Base-by-base conservation (phyloP, 2,888 invertebrate genomes). In the Erebia aethiops region DNA sequence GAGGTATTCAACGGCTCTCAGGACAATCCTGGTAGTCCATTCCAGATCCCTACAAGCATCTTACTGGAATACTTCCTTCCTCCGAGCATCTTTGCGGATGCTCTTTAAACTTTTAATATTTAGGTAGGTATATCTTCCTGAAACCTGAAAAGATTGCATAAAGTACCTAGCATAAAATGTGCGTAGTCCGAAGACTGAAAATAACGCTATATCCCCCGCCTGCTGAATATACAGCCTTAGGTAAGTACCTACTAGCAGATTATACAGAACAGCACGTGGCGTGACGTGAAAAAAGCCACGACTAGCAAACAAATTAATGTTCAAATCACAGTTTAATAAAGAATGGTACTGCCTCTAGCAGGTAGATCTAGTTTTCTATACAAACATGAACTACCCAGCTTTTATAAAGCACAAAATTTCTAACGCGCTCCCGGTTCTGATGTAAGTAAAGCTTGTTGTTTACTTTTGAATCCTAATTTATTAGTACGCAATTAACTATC, bases 161-260 rank as follows among this genome's bases (percentile, higher is more conserved):
- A 16, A 35, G 26, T 57, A n/a, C n/a, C n/a, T n/a, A 13, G 13
- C 9, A 60, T 60, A 60, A 60, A 60, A 60, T 60, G n/a, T 60
- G 41, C n/a, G 58, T 60, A 41, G 41, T 35, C 5, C 9, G 41
- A 26, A 41, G 26, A 26, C 26, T 14, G 57, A 26, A 14, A 57
- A 57, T 26, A 56, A 14, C 57, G 26, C 16, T 52, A 10, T 18
- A 11, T 9, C 11, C 18, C 18, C 11, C 18, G 18, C 18, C 18
- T 18, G 18, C 54, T 51, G 51, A 14, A 3, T 13, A 5, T 16
- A 51, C 8, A 4, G n/a, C 51, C 51, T n/a, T 51, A 35, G 35
- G 35, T 35, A 35, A 26, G 3, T 52, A 7, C 16, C 9, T n/a
- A 16, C 10, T 2, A 10, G 54, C 54, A 9, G 16, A 10, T 18